phyloP scores from a whole-genome alignment of 2,113 vertebrate species.

The Opisthocomus hoazin region DNA sequence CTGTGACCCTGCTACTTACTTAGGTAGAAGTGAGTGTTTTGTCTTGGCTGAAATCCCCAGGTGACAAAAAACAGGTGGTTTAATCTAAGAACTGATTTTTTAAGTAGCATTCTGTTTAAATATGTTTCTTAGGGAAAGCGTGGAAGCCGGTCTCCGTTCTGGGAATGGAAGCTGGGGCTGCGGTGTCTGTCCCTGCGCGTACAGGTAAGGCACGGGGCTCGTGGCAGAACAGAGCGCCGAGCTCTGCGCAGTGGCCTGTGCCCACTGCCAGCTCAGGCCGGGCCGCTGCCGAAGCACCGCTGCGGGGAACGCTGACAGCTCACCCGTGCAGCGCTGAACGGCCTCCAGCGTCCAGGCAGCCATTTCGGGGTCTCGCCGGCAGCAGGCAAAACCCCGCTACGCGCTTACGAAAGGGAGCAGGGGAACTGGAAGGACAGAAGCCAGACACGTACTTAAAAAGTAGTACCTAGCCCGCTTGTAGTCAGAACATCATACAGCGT shows the following conservation, averaged over 20 bases:
- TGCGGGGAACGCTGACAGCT: too few species aligned
- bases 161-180: neutral
- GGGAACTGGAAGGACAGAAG: neutral
- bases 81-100: neutral
- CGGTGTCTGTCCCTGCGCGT: neutral
- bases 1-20: neutral
- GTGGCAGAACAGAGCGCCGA: too few species aligned
- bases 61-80: neutral
- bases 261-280: neutral
- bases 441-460: neutral
- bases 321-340: neutral
- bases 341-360: neutral
- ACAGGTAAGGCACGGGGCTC: too few species aligned
- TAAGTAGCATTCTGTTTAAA: neutral
- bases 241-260: too few species aligned
- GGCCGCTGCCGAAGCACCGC: neutral
- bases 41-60: neutral
- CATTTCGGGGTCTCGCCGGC: too few species aligned
- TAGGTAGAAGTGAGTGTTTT: neutral
- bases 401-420: neutral
- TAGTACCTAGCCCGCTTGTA: neutral
- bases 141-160: neutral
- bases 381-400: neutral
- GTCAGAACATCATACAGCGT: accelerated
- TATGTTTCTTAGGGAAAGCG: neutral